These are phyloP conservation scores for Artibeus lituratus DNA, from an alignment of 2,797 vertebrate genomes.

Conservation along the genomic window DNA sequence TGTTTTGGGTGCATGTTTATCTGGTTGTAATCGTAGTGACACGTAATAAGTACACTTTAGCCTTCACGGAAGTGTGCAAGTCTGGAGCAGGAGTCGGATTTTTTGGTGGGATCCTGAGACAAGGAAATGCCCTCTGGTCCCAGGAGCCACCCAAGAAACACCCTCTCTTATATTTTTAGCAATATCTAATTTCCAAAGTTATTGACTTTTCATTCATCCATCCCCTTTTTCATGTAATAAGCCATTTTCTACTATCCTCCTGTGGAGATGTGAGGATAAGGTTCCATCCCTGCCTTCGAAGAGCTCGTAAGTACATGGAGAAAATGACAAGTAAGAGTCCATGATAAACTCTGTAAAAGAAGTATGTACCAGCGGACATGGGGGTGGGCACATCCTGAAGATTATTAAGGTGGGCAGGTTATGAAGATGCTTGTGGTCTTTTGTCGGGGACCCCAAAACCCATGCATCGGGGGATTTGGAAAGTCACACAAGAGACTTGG, in stretches of 20 bases:
- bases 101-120: neutral
- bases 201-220: neutral
- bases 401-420: neutral
- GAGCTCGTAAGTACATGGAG: neutral
- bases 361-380: fast-evolving
- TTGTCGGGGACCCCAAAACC: fast-evolving
- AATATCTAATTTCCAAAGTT: neutral
- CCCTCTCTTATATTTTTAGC: neutral
- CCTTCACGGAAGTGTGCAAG: neutral
- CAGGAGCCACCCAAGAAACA: neutral
- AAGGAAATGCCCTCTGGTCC: neutral
- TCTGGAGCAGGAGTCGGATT: neutral
- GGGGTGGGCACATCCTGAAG: neutral
- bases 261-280: neutral
- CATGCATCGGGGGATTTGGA: fast-evolving
- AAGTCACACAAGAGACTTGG: neutral
- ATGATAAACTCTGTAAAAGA: neutral
- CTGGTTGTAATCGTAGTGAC: neutral
- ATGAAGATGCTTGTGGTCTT: neutral
- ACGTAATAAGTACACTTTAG: neutral
- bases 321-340: neutral
- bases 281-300: neutral
- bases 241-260: neutral
- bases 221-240: neutral
- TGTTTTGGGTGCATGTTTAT: neutral